Evolutionary conservation across 1,140 invertebrate species (phyloP).

Genomic region (Gonioctena quinquepunctata): DNA sequence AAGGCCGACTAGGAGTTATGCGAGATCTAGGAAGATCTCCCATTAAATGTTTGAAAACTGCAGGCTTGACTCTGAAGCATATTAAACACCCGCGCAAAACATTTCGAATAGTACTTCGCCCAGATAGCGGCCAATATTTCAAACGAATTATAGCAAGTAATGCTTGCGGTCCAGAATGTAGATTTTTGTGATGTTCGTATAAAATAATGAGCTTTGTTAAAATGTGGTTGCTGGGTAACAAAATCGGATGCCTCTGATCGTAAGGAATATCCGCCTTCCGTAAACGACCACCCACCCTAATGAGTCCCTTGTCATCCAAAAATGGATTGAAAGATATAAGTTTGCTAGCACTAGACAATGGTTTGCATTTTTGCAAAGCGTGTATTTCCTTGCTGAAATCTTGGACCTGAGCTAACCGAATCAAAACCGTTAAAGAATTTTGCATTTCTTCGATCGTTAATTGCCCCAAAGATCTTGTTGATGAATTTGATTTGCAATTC

Average conservation of each 20-base stretch:
- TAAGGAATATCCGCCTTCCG: slow-evolving; percentile 16
- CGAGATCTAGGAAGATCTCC: slow-evolving; percentile 30
- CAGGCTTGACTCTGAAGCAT: neutral
- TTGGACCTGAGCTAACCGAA: slow-evolving; percentile 14
- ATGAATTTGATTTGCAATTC: neutral
- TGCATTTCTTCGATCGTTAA: slow-evolving; percentile 21
- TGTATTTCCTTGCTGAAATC: slow-evolving; percentile 22
- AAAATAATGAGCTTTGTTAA: slow-evolving; percentile 34
- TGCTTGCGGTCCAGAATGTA: slow-evolving; percentile 43
- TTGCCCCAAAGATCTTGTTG: neutral
- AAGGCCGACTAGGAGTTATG: slow-evolving; percentile 28
- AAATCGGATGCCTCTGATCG: slow-evolving; percentile 30
- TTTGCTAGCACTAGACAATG: slow-evolving; percentile 6
- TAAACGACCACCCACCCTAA: slow-evolving; percentile 54
- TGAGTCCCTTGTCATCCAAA: slow-evolving; percentile 47
- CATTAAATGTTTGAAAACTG: slow-evolving; percentile 20
- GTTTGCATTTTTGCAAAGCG: neutral
- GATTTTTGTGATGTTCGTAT: slow-evolving; percentile 33
- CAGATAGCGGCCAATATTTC: slow-evolving; percentile 41
- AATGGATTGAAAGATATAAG: slow-evolving; percentile 47
- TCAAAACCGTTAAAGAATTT: neutral
- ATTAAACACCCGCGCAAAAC: slow-evolving; percentile 22
- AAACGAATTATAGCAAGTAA: slow-evolving; percentile 32
- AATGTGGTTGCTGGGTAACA: slow-evolving; percentile 35
- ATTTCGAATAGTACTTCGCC: slow-evolving; percentile 17